Conservation (phyloP, 2,888 invertebrate species). For the Cerastis leucographa region DNA sequence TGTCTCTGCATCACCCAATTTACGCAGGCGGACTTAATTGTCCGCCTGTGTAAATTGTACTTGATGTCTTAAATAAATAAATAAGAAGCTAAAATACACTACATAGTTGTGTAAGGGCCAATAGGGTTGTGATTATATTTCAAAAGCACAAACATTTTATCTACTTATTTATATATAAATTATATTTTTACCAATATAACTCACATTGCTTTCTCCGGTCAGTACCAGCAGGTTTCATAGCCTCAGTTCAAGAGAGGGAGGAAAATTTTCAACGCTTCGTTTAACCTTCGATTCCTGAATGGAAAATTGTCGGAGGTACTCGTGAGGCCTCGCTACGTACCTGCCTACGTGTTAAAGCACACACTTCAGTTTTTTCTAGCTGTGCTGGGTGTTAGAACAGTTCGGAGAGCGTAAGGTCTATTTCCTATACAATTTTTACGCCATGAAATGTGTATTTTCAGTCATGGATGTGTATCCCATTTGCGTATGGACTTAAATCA, state of each 20-base stretch:
- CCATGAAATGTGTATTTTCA: neutral
- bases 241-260: constrained; percentile 69
- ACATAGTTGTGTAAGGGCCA: neutral
- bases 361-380: constrained; percentile 28
- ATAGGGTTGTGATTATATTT: neutral
- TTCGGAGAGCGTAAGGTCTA: neutral
- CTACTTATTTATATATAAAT: too few species aligned
- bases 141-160: too few species aligned
- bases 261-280: constrained; percentile 84
- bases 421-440: neutral
- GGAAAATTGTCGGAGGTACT: constrained; percentile 77
- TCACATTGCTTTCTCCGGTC: neutral
- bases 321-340: constrained; percentile 55
- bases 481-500: neutral
- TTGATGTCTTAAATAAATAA: too few species aligned
- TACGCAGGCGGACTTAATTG: too few species aligned
- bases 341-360: constrained; percentile 37
- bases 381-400: neutral
- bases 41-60: too few species aligned
- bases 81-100: neutral
- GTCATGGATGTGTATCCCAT: neutral
- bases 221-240: constrained; percentile 64
- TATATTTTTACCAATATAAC: neutral
- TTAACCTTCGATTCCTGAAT: constrained; percentile 87
- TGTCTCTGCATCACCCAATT: too few species aligned